Evolutionary conservation across 2,797 vertebrate species (phyloP).

Genomic region (Luscinia megarhynchos): DNA sequence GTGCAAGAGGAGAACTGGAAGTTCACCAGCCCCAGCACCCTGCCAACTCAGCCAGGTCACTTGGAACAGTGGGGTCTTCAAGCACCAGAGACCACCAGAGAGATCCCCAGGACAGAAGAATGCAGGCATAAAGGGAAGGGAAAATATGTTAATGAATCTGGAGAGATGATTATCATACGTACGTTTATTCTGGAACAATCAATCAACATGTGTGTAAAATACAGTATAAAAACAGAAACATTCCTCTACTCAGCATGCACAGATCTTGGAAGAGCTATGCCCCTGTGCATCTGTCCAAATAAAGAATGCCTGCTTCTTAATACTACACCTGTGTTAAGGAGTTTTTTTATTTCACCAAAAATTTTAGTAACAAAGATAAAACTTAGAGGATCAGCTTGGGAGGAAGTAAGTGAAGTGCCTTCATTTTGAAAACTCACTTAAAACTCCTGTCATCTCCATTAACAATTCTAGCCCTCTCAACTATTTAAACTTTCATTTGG

Average conservation of each 20-base stretch:
- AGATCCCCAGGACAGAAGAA: neutral
- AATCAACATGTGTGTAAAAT: neutral
- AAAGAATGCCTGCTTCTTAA: neutral
- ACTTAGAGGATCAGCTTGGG: neutral
- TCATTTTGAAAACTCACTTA: too few species aligned
- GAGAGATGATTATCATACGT: neutral
- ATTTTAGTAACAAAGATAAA: neutral
- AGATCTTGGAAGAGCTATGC: neutral
- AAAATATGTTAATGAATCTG: neutral
- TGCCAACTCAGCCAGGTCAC: neutral
- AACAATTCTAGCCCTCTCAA: neutral
- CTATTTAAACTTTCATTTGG: neutral
- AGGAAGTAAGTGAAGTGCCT: neutral
- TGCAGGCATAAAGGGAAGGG: accelerated
- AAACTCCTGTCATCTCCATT: neutral
- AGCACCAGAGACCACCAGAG: neutral
- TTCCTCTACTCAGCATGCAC: too few species aligned
- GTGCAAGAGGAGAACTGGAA: neutral
- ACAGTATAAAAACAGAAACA: neutral
- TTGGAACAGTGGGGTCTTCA: accelerated
- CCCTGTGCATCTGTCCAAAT: neutral
- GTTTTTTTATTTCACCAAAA: neutral
- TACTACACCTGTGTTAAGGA: too few species aligned
- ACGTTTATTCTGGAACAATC: neutral
- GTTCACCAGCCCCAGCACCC: neutral